Base-by-base conservation (phyloP, 2,888 invertebrate genomes). In the Torymus auratus region DNA sequence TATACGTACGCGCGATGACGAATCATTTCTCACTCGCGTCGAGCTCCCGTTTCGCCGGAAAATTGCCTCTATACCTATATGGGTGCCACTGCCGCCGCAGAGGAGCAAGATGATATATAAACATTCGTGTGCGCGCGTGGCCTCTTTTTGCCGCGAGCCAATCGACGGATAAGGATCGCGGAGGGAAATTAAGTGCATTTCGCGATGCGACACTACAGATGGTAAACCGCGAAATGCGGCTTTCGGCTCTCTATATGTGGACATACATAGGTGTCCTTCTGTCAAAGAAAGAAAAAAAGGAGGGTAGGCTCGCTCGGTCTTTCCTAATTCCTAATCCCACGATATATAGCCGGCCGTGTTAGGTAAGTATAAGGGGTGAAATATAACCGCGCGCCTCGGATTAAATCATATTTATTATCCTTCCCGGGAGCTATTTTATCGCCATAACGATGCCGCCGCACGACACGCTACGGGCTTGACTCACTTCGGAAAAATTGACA, bases 401-500 rank as follows among this genome's bases (percentile, higher is more conserved):
- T 71, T 71, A 71, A 71, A 71, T 71, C 52, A 61, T 71, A 61
- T 71, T 71, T 71, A 71, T 20, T 65, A 52, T 50, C 65, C 41
- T 64, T 15, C 41, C 12, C 61, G 20, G 61, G 15, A 1, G 17
- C 60, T 60, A 15, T 15, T 61, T 23, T 61, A 28, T 28, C 28
- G 28, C 3, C 28, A 28, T 28, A 28, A 28, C 28, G 28, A 28
- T 28, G 28, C 28, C 28, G 7, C 2, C 20, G 28, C 0, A 2
- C 7, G 7, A 7, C 20, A 20, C 28, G 3, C 28, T 3, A 28
- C 28, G 28, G 28, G 28, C 28, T 28, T 7, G 28, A 28, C 28
- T 28, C 28, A 7, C 28, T 28, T 5, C 28, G 28, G 28, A 28
- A 28, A 28, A 28, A 28, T 28, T 28, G 28, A 28, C 28, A 28